phyloP scores from a whole-genome alignment of 2,888 invertebrate species.

The Eupithecia exiguata region DNA sequence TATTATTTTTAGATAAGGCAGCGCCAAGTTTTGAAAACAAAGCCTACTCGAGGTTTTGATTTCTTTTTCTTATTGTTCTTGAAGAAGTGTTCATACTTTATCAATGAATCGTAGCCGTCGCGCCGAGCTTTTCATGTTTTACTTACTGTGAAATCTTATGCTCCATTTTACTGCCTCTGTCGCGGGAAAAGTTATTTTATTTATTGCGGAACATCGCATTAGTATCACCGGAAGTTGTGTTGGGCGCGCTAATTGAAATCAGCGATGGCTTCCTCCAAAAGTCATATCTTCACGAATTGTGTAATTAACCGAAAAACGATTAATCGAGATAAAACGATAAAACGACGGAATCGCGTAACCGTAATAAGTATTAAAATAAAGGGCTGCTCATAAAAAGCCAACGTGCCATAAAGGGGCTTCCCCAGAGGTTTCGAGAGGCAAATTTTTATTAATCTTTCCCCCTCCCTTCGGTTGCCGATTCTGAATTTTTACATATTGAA shows the following conservation, averaged over 20 bases:
- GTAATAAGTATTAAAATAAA: constrained; percentile 78
- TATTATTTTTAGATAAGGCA: constrained; percentile 15
- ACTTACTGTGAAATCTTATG: constrained; percentile 27
- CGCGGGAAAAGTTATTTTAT: constrained; percentile 25
- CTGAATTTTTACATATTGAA: constrained; percentile 69
- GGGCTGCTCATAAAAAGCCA: constrained; percentile 75
- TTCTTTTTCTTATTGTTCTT: constrained; percentile 28
- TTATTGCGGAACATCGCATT: constrained; percentile 29
- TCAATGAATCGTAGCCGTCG: constrained; percentile 33
- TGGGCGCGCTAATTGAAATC: constrained; percentile 40
- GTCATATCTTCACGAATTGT: constrained; percentile 56
- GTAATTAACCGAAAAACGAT: constrained; percentile 74
- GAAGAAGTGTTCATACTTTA: constrained; percentile 35
- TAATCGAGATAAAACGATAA: constrained; percentile 68
- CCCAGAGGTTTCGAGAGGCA: constrained; percentile 67
- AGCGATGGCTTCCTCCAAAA: constrained; percentile 37
- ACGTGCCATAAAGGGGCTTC: constrained; percentile 76
- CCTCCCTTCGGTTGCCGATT: constrained; percentile 62
- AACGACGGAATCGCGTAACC: constrained; percentile 72
- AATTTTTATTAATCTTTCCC: constrained; percentile 79
- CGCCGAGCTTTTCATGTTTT: constrained; percentile 32
- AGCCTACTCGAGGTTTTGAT: constrained; percentile 28
- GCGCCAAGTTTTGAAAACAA: constrained; percentile 19
- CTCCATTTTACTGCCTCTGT: constrained; percentile 24
- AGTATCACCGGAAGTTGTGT: constrained; percentile 31